phyloP scores from a whole-genome alignment of 2,113 vertebrate genomes.

The Solea solea region DNA sequence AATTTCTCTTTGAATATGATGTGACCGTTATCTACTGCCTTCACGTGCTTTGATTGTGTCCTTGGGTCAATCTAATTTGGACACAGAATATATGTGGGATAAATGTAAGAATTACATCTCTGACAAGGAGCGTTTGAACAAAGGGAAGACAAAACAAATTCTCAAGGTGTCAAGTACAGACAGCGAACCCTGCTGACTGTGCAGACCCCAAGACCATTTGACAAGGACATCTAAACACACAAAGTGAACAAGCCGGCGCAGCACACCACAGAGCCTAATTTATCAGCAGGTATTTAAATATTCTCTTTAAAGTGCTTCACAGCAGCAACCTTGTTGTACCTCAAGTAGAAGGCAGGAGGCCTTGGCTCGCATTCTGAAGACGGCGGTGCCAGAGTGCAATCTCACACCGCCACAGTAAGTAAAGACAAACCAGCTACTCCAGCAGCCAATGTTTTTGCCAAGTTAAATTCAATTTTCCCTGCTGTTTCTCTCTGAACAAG shows the following conservation, averaged over 20 bases:
- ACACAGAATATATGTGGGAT: slow-evolving; percentile 8
- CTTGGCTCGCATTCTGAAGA: slow-evolving; percentile 61
- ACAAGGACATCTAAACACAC: slow-evolving; percentile 54
- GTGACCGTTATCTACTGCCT: slow-evolving; percentile 41
- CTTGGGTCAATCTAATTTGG: slow-evolving; percentile 39
- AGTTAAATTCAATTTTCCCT: slow-evolving; percentile 49
- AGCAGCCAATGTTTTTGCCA: slow-evolving; percentile 38
- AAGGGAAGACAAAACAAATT: background rate
- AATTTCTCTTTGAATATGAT: slow-evolving; percentile 45
- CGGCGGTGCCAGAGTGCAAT: slow-evolving; percentile 25
- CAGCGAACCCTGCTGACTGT: slow-evolving; percentile 26
- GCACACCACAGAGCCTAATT: slow-evolving; percentile 56
- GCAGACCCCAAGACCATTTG: slow-evolving; percentile 32
- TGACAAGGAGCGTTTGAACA: slow-evolving; percentile 22
- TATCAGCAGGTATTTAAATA: slow-evolving; percentile 60
- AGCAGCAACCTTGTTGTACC: slow-evolving; percentile 51
- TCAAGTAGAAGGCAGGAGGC: slow-evolving; percentile 45
- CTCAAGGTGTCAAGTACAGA: slow-evolving; percentile 9
- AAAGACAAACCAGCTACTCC: slow-evolving; percentile 55
- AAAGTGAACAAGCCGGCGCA: slow-evolving; percentile 48
- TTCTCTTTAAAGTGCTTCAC: slow-evolving; percentile 59
- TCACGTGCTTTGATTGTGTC: slow-evolving; percentile 29
- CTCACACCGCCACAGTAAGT: slow-evolving; percentile 35
- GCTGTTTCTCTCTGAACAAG: slow-evolving; percentile 13
- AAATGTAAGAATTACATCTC: slow-evolving; percentile 16